A percentile compares a stretch with the other conserved stretches of the same genome.
Conservation (phyloP, 2,888 invertebrate genomes). For the Gryllus longicercus region DNA sequence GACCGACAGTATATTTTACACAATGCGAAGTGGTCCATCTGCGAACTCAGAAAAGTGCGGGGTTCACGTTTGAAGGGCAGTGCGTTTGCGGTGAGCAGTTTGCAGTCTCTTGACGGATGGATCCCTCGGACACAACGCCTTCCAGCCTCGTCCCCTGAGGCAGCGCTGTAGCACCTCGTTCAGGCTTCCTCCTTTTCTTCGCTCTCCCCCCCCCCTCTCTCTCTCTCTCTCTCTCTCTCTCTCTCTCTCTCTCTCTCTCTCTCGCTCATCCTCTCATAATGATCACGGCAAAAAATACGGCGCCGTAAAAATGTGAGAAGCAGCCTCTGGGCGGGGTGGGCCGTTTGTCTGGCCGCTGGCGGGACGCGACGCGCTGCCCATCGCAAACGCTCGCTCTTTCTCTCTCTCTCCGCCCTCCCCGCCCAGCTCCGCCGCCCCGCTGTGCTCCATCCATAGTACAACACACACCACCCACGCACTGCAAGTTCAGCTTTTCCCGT, state of each 20-base stretch:
- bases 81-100: too few species aligned
- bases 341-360: neutral
- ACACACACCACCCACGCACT: too few species aligned
- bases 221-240: neutral
- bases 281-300: neutral
- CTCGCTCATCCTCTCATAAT: neutral
- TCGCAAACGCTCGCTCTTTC: neutral
- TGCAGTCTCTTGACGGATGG: too few species aligned
- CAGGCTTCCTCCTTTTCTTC: too few species aligned
- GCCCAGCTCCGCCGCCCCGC: neutral
- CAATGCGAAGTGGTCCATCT: too few species aligned
- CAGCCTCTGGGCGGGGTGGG: neutral
- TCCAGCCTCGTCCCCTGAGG: too few species aligned
- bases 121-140: too few species aligned
- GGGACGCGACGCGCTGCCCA: neutral
- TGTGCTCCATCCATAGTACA: neutral
- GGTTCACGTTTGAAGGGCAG: too few species aligned
- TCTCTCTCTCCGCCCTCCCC: neutral
- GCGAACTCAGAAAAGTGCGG: too few species aligned
- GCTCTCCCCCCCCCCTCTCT: neutral
- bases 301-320: slow-evolving; percentile 17
- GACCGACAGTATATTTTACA: too few species aligned
- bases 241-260: neutral
- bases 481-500: too few species aligned
- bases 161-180: neutral